These are phyloP conservation scores for Blastobasis lacticolella DNA, from an alignment of 2,888 invertebrate genomes.

Conservation along the genomic window DNA sequence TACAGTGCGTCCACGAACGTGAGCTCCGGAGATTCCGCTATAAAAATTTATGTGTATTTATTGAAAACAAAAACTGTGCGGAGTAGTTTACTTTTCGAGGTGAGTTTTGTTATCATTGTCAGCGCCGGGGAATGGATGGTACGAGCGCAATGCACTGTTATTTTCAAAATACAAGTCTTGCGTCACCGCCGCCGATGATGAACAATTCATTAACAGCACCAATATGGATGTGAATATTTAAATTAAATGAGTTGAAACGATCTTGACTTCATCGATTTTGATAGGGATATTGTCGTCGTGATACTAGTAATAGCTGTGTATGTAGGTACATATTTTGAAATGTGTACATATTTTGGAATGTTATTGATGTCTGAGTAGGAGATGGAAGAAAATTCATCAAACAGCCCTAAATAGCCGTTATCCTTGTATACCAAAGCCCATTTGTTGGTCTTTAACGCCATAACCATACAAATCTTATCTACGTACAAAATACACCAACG, in stretches of 20 bases:
- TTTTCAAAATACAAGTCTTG: constrained; percentile 26
- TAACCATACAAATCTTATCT: too few species aligned
- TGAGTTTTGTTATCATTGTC: constrained; percentile 33
- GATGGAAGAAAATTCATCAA: too few species aligned
- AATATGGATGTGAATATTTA: neutral
- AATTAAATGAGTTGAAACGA: neutral
- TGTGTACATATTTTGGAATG: too few species aligned
- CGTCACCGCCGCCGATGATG: constrained; percentile 7
- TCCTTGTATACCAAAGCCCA: too few species aligned
- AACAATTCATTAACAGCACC: neutral
- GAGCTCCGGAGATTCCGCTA: constrained; percentile 10
- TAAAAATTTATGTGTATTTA: neutral
- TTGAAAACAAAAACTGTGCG: constrained; percentile 1
- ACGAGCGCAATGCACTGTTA: constrained; percentile 18
- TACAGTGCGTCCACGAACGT: constrained; percentile 13
- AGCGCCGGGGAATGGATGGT: constrained; percentile 21
- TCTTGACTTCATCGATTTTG: neutral
- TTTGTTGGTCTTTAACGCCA: too few species aligned
- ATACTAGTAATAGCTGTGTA: too few species aligned
- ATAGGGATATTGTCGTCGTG: neutral
- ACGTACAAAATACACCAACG: too few species aligned
- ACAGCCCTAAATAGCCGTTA: too few species aligned
- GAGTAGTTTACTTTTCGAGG: constrained; percentile 17
- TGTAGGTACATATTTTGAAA: too few species aligned
- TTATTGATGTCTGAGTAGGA: too few species aligned